Percentiles rank a stretch among this genome's conserved stretches.
Evolutionary conservation across 1,140 invertebrate genomes (phyloP).

Genomic region (Drosophila takahashii): DNA sequence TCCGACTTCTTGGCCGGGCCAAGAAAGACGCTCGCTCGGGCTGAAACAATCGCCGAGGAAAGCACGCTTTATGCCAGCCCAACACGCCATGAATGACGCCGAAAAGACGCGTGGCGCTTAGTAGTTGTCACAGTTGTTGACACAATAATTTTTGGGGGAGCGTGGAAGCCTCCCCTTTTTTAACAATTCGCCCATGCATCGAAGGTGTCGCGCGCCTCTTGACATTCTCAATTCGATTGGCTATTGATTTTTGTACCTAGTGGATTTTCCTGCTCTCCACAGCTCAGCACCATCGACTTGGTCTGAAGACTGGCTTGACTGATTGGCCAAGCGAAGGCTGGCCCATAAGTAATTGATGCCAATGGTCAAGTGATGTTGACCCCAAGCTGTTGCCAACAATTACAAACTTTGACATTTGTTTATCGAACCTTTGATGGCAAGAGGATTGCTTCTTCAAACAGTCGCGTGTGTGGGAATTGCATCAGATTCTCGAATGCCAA

Average conservation of each 20-base stretch:
- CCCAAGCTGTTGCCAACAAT: slow-evolving; percentile 16
- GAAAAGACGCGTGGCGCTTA: slow-evolving; percentile 62
- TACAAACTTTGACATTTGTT: slow-evolving; percentile 32
- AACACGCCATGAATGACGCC: slow-evolving; percentile 81
- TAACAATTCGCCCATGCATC: neutral
- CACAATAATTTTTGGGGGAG: slow-evolving; percentile 22
- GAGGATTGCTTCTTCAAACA: slow-evolving; percentile 3
- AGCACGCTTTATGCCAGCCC: slow-evolving; percentile 61
- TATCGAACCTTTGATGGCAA: slow-evolving; percentile 16
- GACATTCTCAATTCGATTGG: slow-evolving; percentile 21
- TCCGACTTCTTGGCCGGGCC: slow-evolving; percentile 8
- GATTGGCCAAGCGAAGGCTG: slow-evolving; percentile 14
- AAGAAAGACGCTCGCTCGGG: slow-evolving; percentile 12
- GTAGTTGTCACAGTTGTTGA: slow-evolving; percentile 27
- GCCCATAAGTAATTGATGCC: slow-evolving; percentile 5
- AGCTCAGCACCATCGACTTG: slow-evolving; percentile 36
- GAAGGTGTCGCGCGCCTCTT: slow-evolving; percentile 57
- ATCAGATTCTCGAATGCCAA: slow-evolving; percentile 1
- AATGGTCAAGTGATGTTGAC: slow-evolving; percentile 18
- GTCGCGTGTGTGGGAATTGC: neutral
- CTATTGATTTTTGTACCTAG: slow-evolving; percentile 58
- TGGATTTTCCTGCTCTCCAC: slow-evolving; percentile 9
- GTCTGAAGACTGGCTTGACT: slow-evolving; percentile 9
- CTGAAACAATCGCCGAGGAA: slow-evolving; percentile 3
- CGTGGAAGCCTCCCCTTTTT: neutral